A percentile compares a stretch with the other conserved stretches of the same genome.
These are phyloP conservation scores for Luscinia megarhynchos DNA, from an alignment of 2,797 vertebrate genomes.

Conservation along the genomic window DNA sequence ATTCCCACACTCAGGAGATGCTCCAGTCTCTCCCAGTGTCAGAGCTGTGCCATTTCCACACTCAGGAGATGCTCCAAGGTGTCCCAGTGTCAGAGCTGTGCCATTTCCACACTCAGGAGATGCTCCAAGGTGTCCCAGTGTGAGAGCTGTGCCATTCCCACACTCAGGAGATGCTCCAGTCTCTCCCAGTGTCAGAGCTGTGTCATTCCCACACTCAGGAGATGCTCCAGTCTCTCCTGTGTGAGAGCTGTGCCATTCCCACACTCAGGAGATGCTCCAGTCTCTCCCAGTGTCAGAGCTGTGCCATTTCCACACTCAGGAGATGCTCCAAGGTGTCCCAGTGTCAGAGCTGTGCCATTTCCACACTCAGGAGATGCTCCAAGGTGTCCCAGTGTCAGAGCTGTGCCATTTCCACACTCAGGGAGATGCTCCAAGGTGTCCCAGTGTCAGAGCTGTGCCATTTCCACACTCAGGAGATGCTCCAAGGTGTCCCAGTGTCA, in stretches of 20 bases:
- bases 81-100: no score
- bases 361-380: neutral
- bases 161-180: no score
- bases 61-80: no score
- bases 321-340: no score
- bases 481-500: no score
- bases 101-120: neutral
- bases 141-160: neutral
- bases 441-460: rapidly evolving
- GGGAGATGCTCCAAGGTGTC: neutral
- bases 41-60: neutral
- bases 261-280: no score
- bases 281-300: no score
- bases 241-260: neutral
- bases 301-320: no score
- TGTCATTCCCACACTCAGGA: neutral
- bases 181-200: no score
- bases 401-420: neutral
- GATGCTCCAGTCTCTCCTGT: neutral
- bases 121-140: neutral
- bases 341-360: neutral
- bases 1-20: neutral
- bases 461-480: no score
- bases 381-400: no score
- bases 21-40: neutral